A percentile compares a stretch with the other conserved stretches of the same genome.
Evolutionary conservation across 2,888 invertebrate species (phyloP).

Genomic region (Brachyptera putata): DNA sequence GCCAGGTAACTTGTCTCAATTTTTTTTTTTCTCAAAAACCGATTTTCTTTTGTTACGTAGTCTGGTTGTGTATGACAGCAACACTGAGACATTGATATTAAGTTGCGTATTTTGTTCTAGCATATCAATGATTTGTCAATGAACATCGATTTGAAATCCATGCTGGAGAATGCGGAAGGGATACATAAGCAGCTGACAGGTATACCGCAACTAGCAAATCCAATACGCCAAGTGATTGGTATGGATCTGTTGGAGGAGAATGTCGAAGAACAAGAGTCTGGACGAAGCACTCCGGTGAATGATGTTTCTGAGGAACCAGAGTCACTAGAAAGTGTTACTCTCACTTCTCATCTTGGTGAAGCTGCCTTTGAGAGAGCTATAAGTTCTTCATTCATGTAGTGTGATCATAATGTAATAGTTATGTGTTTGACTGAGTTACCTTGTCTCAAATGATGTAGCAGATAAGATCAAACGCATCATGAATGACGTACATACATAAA

Average conservation of each 20-base stretch:
- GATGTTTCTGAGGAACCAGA: constrained; percentile 28
- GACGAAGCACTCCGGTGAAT: too few species aligned
- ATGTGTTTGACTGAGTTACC: too few species aligned
- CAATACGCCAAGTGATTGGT: constrained; percentile 68
- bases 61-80: too few species aligned
- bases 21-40: too few species aligned
- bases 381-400: too few species aligned
- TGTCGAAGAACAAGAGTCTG: constrained; percentile 32
- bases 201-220: constrained; percentile 65
- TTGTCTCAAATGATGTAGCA: too few species aligned
- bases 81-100: constrained; percentile 7
- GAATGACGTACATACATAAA: too few species aligned
- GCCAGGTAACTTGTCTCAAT: too few species aligned
- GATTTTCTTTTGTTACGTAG: too few species aligned
- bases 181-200: constrained; percentile 84
- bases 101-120: constrained; percentile 50
- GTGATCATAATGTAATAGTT: too few species aligned
- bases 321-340: constrained; percentile 39
- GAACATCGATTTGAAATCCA: constrained; percentile 75
- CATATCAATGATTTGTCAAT: constrained; percentile 94
- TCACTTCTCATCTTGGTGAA: constrained; percentile 49
- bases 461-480: too few species aligned
- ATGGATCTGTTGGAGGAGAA: constrained; percentile 47
- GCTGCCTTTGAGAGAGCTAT: constrained; percentile 54
- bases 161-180: constrained; percentile 83